Conservation (phyloP, 1,140 invertebrate genomes). For the Euschistus heros region DNA sequence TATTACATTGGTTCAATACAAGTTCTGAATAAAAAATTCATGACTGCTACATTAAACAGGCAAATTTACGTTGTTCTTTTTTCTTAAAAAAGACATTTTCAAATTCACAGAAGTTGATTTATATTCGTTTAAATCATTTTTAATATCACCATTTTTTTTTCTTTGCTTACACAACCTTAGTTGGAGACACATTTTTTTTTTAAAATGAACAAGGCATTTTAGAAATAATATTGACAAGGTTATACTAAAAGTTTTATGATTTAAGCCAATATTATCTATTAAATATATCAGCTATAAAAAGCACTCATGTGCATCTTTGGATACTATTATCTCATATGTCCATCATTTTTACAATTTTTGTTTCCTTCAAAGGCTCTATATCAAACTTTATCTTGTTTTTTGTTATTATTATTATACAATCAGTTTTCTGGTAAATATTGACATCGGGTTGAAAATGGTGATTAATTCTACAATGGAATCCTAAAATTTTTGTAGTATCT, state of each 20-base stretch:
- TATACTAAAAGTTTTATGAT: not conserved
- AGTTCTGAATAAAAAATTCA: slow-evolving; percentile 18
- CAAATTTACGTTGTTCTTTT: not conserved
- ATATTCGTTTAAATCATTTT: not conserved
- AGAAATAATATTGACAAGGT: not conserved
- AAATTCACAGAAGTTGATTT: slow-evolving; percentile 13
- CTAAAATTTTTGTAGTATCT: not conserved
- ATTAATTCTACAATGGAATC: not conserved
- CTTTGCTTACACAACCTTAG: not conserved
- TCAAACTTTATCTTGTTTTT: not conserved
- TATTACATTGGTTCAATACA: slow-evolving; percentile 22
- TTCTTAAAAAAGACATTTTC: not conserved
- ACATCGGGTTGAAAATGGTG: not conserved
- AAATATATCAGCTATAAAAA: not conserved
- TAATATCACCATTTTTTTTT: not conserved
- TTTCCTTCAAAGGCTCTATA: not conserved
- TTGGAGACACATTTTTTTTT: not conserved
- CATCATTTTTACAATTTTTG: not conserved
- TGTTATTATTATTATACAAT: not conserved
- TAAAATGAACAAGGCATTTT: not conserved
- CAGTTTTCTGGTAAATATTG: not conserved
- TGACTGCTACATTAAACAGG: slow-evolving; percentile 11
- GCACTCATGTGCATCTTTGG: not conserved
- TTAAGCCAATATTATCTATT: not conserved
- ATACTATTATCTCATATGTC: not conserved